Conservation (phyloP, 1,140 invertebrate genomes). For the Anadara kagoshimensis region DNA sequence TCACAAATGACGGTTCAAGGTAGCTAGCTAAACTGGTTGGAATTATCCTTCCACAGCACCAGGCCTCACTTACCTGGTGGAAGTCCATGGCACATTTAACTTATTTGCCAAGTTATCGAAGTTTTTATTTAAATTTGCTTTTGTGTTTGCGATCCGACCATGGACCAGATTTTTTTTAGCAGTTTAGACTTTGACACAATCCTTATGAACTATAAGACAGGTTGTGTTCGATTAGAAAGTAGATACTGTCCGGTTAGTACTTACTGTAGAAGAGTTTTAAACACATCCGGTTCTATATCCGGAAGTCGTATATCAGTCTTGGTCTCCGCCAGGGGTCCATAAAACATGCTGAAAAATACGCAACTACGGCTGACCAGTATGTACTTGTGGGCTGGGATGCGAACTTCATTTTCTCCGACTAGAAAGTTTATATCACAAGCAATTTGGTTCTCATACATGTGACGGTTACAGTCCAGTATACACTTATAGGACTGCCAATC, state of each 20-base stretch:
- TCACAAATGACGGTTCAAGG: too few species aligned
- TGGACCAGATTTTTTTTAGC: too few species aligned
- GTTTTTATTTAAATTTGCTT: too few species aligned
- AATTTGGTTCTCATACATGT: slow-evolving; percentile 50
- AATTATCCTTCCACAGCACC: too few species aligned
- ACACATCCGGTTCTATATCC: slow-evolving; percentile 85
- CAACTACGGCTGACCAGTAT: slow-evolving; percentile 85
- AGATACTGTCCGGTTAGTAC: slow-evolving; percentile 58
- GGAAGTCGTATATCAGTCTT: slow-evolving; percentile 84
- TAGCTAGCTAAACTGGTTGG: too few species aligned
- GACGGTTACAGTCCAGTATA: slow-evolving; percentile 43
- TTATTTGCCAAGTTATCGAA: too few species aligned
- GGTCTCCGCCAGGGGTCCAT: slow-evolving; percentile 79
- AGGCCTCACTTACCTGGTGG: too few species aligned
- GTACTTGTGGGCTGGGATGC: slow-evolving; percentile 87
- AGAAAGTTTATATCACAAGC: slow-evolving; percentile 48
- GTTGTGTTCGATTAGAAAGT: too few species aligned
- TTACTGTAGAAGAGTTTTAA: slow-evolving; percentile 75
- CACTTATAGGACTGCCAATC: slow-evolving; percentile 50
- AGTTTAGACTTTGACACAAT: too few species aligned
- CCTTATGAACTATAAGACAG: too few species aligned
- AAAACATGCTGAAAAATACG: slow-evolving; percentile 91
- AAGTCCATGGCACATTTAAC: too few species aligned
- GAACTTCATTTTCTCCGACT: slow-evolving; percentile 67
- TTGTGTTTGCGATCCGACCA: too few species aligned